Evolutionary conservation across 2,113 vertebrate genomes (phyloP), one percentile per base, ranked within the genome.

Genomic region (Entelurus aequoreus): DNA sequence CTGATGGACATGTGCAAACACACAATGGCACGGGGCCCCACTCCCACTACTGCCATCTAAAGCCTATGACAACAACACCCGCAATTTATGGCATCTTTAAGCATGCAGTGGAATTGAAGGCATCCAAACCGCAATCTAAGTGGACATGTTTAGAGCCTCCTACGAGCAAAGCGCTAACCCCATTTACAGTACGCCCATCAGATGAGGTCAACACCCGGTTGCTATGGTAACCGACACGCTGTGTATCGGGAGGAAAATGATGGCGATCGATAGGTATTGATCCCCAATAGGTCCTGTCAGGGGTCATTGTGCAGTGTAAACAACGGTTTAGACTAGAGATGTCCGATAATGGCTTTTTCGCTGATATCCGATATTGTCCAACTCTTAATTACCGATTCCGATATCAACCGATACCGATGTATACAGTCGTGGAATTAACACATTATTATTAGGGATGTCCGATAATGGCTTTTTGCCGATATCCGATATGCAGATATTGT

Each of bases 1-100:
- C 76, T 78, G 76, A 80, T 77, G 74, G 71, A 62, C 74, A 71
- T 59, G 64, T 69, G 78, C 68, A 69, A 12, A 71, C 57, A 71
- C 55, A 46, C n/a, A 49, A 40, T 62, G 54, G 70, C 62, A 57
- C 56, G 65, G 68, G 62, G 62, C 69, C 48, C 38, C 13, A 12
- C 61, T 77, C 51, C 69, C 36, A 75, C 69, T 75, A 77, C 74
- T 69, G 51, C 69, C 65, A 75, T 71, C 69, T 71, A 57, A 69
- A 79, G 78, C 71, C 69, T 68, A 65, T 8, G 10, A 72, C 77
- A 74, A 72, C 77, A 74, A 77, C 69, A 69, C 59, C 49, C 19
- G 61, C 60, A 28, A 63, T 62, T 48, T 63, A 60, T 44, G 73
- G 58, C 49, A 59, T 69, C 72, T 74, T 55, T 71, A 78, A 68